Base-by-base conservation (phyloP, 2,888 invertebrate genomes). In the Limnephilus auricula region DNA sequence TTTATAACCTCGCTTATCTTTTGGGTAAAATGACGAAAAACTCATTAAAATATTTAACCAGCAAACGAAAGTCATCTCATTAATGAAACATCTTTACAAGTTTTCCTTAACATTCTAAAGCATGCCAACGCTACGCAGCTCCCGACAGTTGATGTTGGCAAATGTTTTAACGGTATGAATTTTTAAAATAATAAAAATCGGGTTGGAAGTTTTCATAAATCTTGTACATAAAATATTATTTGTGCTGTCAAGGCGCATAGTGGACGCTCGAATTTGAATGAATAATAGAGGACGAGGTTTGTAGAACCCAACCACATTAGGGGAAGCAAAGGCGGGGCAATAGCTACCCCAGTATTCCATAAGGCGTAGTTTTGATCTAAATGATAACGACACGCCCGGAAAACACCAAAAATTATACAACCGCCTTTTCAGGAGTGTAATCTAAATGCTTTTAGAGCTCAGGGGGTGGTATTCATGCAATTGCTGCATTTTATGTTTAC, bases 1-100 rank as follows among this genome's bases (percentile, higher is more conserved):
- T 65, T 65, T 65, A 65, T 65, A 65, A 65, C 65, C 65, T 65
- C 65, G 65, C 65, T 65, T 65, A 65, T 65, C 65, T 65, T 65
- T 65, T 65, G 65, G 65, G 65, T 65, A 65, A 65, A 65, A 65
- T 65, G 9, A 65, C 65, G 65, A 65, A 65, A 65, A 65, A 65
- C 65, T 65, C 65, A 65, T 65, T 65, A 65, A 65, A 65, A 65
- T 65, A 65, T 65, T 65, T 65, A 65, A 65, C 25, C n/a, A 65
- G 65, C 25, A 65, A 65, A 65, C 65, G 65, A 65, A 65, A 65
- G 65, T 65, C 25, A 65, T 65, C 65, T 65, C 65, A 65, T 65
- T 65, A 65, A 65, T 65, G 65, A 65, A 65, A 65, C 65, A 65
- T 65, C 65, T 65, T 65, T 65, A 65, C 65, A 65, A 65, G 65